These are phyloP conservation scores for Rafetus swinhoei DNA, from an alignment of 2,113 vertebrate genomes.

Conservation along the genomic window DNA sequence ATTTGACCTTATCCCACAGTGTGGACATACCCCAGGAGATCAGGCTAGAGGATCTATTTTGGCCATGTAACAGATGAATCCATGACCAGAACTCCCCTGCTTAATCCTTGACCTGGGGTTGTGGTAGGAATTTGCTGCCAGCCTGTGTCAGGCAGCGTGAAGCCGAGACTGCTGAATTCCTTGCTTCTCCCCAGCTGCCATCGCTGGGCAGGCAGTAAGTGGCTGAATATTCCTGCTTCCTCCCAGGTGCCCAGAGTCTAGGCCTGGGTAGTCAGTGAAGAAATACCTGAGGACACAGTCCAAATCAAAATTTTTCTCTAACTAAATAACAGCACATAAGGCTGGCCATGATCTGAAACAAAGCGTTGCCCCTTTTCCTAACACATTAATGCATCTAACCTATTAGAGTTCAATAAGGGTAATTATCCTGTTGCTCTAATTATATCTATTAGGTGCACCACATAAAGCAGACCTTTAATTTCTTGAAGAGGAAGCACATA, in stretches of 20 bases:
- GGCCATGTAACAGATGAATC: not conserved
- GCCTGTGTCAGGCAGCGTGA: not conserved
- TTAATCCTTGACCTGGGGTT: not conserved
- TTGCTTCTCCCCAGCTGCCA: not conserved
- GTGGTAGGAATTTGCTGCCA: not conserved
- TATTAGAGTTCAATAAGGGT: slow-evolving; percentile 22
- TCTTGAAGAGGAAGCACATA: not conserved
- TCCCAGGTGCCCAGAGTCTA: not conserved
- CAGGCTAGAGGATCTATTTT: not conserved
- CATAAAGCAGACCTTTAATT: not conserved
- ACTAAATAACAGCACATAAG: not conserved
- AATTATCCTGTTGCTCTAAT: slow-evolving; percentile 19
- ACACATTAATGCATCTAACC: slow-evolving; percentile 1
- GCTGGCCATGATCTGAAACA: not conserved
- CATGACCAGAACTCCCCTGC: not conserved
- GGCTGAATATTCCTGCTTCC: not conserved
- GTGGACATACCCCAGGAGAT: not conserved
- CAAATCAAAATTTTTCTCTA: not conserved
- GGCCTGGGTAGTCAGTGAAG: not conserved
- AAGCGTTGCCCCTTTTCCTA: not conserved
- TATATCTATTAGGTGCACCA: not conserved
- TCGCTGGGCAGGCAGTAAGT: not conserved
- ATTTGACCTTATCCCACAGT: too few species aligned
- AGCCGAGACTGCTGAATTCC: not conserved
- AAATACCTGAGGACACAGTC: not conserved